Percentiles rank a stretch among this genome's conserved stretches.
Evolutionary conservation across 2,888 invertebrate species (phyloP).

Genomic region (Axea sp.): DNA sequence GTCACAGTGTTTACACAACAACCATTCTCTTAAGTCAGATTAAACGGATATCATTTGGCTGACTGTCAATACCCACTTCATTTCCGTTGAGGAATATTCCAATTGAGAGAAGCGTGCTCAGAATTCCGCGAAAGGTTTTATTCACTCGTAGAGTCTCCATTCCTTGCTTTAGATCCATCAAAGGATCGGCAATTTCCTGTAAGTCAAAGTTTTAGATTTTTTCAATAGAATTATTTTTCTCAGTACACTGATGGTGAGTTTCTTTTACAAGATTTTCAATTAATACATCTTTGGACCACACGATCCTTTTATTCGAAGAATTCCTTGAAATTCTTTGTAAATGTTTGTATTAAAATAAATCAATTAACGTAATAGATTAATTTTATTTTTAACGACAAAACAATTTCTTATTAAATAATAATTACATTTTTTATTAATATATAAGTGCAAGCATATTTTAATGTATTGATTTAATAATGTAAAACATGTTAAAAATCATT

Average conservation of each 20-base stretch:
- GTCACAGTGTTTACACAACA: slow-evolving; percentile 38
- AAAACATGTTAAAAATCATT: too few relatives aligned
- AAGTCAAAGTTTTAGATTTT: slow-evolving; percentile 62
- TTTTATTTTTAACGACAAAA: too few relatives aligned
- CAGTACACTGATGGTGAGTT: slow-evolving; percentile 18
- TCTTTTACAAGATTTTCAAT: slow-evolving; percentile 34
- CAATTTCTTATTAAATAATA: too few relatives aligned
- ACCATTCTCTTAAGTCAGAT: slow-evolving; percentile 63
- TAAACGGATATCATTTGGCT: slow-evolving; percentile 76
- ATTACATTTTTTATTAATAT: too few relatives aligned
- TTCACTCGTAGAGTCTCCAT: slow-evolving; percentile 94
- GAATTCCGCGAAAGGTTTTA: slow-evolving; percentile 96
- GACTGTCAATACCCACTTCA: slow-evolving; percentile 79
- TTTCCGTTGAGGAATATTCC: slow-evolving; percentile 98
- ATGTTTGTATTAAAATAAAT: too few relatives aligned
- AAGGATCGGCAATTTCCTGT: slow-evolving; percentile 97
- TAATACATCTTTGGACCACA: slow-evolving; percentile 3
- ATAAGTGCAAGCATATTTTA: too few relatives aligned
- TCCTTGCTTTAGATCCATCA: slow-evolving; percentile 99
- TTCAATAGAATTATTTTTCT: slow-evolving; percentile 55
- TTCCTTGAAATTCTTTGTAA: too few relatives aligned
- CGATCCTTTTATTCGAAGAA: not conserved
- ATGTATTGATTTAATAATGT: too few relatives aligned
- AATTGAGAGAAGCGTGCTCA: slow-evolving; percentile 95
- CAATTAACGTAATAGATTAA: too few relatives aligned